Base-by-base conservation (phyloP, 2,113 vertebrate genomes). In the Ifrita kowaldi region DNA sequence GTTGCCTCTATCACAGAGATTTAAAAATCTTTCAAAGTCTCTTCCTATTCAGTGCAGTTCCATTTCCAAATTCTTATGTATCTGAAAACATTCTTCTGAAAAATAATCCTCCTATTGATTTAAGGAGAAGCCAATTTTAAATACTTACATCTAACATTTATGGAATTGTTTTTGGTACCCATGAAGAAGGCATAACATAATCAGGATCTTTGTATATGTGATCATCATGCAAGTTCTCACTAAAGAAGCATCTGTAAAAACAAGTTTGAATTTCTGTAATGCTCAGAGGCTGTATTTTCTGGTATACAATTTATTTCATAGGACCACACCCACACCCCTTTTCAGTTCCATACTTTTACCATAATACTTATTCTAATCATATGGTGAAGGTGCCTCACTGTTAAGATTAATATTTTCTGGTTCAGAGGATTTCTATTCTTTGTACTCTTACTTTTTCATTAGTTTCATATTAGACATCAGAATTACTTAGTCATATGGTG, bases 401-500 rank as follows among this genome's bases (percentile, higher is more conserved):
- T 84, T 50, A 76, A 92, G 39, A 47, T 52, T 76, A 49, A n/a
- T 39, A 62, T 67, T 56, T 84, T 79, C 33, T 49, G 62, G 21
- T 75, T 84, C 52, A 90, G 13, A 74, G 12, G 78, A 82, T 63
- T 75, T 41, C 11, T 84, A 57, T 60, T 74, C 39, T 94, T 84
- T 60, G 55, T 87, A 76, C 49, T 93, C n/a, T 79, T 96, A 92
- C 46, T 69, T 93, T 95, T 82, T 94, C 57, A 96, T 75, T 92
- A 89, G 18, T 89, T 96, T 96, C 37, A 68, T 56, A 85, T 92
- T 80, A 65, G 57, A 81, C 9, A 88, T 88, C 37, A 83, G 57
- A 97, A 92, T 50, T 63, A 90, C 52, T 85, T 83, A 74, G 79
- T 64, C 70, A 85, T 91, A 84, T 97, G 96, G 89, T 87, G 91